Evolutionary conservation across 2,888 invertebrate genomes (phyloP), one percentile per base, ranked within the genome.

Genomic region (Bhutanitis thaidina): DNA sequence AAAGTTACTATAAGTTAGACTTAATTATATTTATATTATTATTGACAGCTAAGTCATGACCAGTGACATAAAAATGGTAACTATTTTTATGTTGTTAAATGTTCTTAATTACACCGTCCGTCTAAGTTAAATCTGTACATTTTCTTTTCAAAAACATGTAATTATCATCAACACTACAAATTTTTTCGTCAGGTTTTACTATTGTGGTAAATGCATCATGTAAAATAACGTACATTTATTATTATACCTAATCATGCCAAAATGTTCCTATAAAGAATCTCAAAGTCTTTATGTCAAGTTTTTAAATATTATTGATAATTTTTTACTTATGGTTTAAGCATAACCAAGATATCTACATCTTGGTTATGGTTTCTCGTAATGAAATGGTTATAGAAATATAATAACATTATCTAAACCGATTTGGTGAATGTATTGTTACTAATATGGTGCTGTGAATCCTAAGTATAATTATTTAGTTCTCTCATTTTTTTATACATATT

Each of bases 231-330:
- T n/a, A n/a, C n/a, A n/a, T n/a, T n/a, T n/a, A n/a, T 20, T 20
- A 20, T 20, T 3, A 20, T 20, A 20, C 5, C 38, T 38, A 43
- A n/a, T 47, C 43, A 47, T 37, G 37, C 10, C 14, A 35, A 44
- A 46, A 37, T 29, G 52, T 52, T 47, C 47, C 52, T 47, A 34
- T 13, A 41, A 7, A 34, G 47, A 52, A 52, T 52, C 47, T 43
- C 51, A 46, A 20, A 32, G n/a, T 0, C 9, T 12, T 12, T 43
- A 7, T 27, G 20, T 20, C 20, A 20, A 20, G 20, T 20, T 4
- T n/a, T 30, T 34, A 12, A 1, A 34, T 34, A 7, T 34, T 12
- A 12, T 34, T 37, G 3, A 43, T 49, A 49, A 36, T 7, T 27
- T n/a, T 41, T 37, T 30, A 48, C 27, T 27, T 27, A 27, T 37